Conservation (phyloP, 2,113 vertebrate species). For the Megaptera novaeangliae region DNA sequence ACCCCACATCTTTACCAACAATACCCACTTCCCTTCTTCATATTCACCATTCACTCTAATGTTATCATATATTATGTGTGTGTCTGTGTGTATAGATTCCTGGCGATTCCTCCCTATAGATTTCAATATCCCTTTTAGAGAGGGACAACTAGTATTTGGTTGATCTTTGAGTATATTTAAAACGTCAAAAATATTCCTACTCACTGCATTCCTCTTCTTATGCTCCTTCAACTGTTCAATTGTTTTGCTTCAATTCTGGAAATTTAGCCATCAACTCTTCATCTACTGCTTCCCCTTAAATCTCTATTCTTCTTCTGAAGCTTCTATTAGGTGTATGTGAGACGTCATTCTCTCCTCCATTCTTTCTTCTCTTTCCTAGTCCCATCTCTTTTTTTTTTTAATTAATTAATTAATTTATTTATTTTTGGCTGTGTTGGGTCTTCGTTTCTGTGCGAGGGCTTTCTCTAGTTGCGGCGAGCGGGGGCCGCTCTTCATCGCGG, state of each 20-base stretch:
- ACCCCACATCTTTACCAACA: not conserved
- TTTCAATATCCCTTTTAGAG: not conserved
- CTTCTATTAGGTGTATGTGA: not conserved
- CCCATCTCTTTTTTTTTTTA: not conserved
- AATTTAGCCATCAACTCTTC: not conserved
- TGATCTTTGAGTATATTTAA: slow-evolving; percentile 5
- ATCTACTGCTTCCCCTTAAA: not conserved
- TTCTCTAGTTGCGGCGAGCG: too few species aligned
- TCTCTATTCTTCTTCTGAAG: not conserved
- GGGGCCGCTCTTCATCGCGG: too few species aligned
- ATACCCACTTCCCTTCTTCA: not conserved
- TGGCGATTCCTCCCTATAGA: not conserved
- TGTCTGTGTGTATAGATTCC: not conserved
- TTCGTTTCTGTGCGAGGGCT: too few species aligned
- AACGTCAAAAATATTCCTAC: not conserved
- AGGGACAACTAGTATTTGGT: not conserved
- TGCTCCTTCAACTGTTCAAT: not conserved
- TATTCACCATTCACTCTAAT: not conserved
- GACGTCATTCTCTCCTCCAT: not conserved
- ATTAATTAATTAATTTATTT: too few species aligned
- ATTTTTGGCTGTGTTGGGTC: too few species aligned
- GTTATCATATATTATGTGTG: not conserved
- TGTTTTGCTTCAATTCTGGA: not conserved
- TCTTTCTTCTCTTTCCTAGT: not conserved
- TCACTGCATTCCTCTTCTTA: not conserved